These are phyloP conservation scores for Ormyrus pomaceus DNA, from an alignment of 2,888 invertebrate species.

Conservation along the genomic window DNA sequence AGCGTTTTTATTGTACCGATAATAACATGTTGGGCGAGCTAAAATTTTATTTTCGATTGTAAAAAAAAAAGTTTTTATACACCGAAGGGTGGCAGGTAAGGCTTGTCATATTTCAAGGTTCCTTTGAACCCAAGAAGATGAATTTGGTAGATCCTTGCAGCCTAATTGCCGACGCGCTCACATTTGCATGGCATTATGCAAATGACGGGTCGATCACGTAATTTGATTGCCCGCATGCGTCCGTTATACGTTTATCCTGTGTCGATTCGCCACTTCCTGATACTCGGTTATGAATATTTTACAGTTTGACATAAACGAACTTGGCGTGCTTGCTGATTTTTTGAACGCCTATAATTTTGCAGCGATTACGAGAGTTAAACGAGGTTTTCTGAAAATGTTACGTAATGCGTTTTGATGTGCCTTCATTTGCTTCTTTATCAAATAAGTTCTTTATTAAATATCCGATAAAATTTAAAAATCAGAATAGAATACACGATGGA, in stretches of 20 bases:
- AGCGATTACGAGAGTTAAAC: too few relatives aligned
- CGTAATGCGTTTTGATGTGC: too few relatives aligned
- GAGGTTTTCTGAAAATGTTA: too few relatives aligned
- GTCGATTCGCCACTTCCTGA: slow-evolving; percentile 40
- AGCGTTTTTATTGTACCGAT: too few relatives aligned
- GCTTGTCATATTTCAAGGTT: slow-evolving; percentile 51
- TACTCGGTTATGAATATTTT: slow-evolving; percentile 35
- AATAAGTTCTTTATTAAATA: too few relatives aligned
- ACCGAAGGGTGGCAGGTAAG: slow-evolving; percentile 27
- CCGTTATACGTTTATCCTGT: slow-evolving; percentile 12
- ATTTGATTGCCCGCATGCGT: slow-evolving; percentile 55
- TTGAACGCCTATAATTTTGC: slow-evolving; percentile 6
- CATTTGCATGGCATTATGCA: slow-evolving; percentile 66
- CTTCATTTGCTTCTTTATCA: too few relatives aligned
- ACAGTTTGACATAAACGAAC: not conserved
- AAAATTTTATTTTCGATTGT: too few relatives aligned
- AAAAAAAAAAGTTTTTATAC: slow-evolving; percentile 11
- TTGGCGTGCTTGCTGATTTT: slow-evolving; percentile 15
- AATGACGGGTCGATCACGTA: slow-evolving; percentile 60
- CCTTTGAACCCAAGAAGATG: slow-evolving; percentile 50
- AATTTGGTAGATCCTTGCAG: slow-evolving; percentile 56
- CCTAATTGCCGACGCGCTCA: slow-evolving; percentile 61
- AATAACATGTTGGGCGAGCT: too few relatives aligned
- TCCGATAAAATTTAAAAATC: too few relatives aligned
- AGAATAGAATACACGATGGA: too few relatives aligned